Conservation (phyloP, 2,113 vertebrate species). For the Peromyscus maniculatus region DNA sequence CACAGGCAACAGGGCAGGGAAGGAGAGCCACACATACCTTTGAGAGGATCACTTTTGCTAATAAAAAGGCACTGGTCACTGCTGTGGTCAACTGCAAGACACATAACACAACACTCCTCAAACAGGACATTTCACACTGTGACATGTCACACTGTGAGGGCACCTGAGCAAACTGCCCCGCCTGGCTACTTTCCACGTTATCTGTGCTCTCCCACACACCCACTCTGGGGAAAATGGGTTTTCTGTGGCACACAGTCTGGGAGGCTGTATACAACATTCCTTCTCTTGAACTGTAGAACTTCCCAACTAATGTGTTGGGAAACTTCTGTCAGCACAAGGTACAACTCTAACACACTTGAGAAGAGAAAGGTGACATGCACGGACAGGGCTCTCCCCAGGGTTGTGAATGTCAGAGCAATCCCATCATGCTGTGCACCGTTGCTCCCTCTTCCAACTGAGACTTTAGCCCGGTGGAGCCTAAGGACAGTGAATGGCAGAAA, state of each 20-base stretch:
- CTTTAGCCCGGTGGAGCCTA: not conserved
- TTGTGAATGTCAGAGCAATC: not conserved
- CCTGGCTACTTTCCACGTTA: not conserved
- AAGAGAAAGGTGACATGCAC: not conserved
- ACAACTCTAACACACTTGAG: not conserved
- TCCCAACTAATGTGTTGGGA: not conserved
- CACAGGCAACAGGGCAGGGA: not conserved
- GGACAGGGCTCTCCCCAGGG: not conserved
- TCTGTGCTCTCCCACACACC: not conserved
- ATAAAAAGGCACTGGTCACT: slow-evolving; percentile 95
- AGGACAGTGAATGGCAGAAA: not conserved
- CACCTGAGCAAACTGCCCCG: not conserved
- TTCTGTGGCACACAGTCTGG: fast-evolving
- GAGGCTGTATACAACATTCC: not conserved
- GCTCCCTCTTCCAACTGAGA: not conserved
- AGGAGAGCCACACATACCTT: slow-evolving; percentile 89
- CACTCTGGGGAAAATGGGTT: not conserved
- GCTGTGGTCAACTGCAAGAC: slow-evolving; percentile 95
- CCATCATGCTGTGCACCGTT: not conserved
- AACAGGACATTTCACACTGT: slow-evolving; percentile 15
- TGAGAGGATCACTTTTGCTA: slow-evolving; percentile 97
- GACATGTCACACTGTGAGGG: not conserved
- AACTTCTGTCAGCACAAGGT: not conserved
- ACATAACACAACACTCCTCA: slow-evolving; percentile 72
- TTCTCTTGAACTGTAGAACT: not conserved